Evolutionary conservation across 2,888 invertebrate genomes (phyloP).

Genomic region (Nomada goodeniana): DNA sequence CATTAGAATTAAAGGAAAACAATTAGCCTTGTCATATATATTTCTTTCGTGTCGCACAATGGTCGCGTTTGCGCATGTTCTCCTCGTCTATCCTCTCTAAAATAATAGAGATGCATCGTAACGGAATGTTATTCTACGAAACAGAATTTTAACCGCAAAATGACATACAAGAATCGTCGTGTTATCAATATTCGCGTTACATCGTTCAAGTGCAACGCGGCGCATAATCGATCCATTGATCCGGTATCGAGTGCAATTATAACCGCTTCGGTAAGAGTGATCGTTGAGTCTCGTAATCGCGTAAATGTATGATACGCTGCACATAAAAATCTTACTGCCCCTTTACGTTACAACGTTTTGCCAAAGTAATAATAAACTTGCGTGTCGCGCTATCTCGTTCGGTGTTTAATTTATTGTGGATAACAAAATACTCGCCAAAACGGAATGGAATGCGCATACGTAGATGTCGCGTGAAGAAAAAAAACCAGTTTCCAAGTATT

Average conservation of each 20-base stretch:
- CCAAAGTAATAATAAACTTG: background rate
- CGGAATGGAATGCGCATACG: constrained; percentile 10
- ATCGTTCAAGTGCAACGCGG: background rate
- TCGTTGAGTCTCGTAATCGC: background rate
- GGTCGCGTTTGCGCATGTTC: constrained; percentile 2
- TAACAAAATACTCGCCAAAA: constrained; percentile 1
- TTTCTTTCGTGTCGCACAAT: constrained; percentile 11
- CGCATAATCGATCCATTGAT: background rate
- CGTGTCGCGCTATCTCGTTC: background rate
- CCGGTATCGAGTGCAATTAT: constrained; percentile 11
- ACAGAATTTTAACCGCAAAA: constrained; percentile 24
- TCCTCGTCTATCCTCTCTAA: constrained; percentile 22
- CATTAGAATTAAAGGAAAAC: constrained; percentile 4
- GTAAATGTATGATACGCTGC: background rate
- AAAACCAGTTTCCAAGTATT: constrained; percentile 27
- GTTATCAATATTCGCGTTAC: constrained; percentile 22
- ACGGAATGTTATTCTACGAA: constrained; percentile 25
- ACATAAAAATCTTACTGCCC: background rate
- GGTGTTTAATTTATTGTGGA: background rate
- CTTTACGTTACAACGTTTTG: background rate
- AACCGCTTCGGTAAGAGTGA: background rate
- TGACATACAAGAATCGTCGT: constrained; percentile 14
- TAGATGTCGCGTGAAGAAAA: constrained; percentile 1
- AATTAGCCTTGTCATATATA: constrained; percentile 2
- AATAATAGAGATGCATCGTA: constrained; percentile 17